Base-by-base conservation (phyloP, 2,113 vertebrate genomes). In the Dromaius novaehollandiae region DNA sequence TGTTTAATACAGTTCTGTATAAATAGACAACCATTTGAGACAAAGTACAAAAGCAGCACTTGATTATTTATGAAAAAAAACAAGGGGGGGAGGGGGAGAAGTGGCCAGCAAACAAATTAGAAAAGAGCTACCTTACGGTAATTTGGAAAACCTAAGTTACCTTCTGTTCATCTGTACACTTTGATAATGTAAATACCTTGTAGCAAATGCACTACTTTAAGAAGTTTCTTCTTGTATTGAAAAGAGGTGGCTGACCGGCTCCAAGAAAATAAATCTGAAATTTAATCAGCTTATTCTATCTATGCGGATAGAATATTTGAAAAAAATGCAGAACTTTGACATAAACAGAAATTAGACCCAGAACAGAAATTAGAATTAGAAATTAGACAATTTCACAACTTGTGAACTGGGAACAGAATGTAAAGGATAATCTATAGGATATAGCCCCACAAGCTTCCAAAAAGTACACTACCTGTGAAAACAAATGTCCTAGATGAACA, bases 301-400 rank as follows among this genome's bases (percentile, higher is more conserved):
- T 71, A n/a, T 22, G 32, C 0, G 0, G 56, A 83, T 2, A 69
- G n/a, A 86, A 65, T 56, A 46, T 38, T 65, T 65, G 22, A 14
- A 46, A 48, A 34, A 83, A 86, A 22, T 20, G 22, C 77, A 74
- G 25, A 83, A 76, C 40, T 83, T 68, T 61, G 51, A 73, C 61
- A 79, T 42, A 65, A 86, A 78, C 34, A 81, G 73, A 95, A 91
- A 95, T 93, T 36, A 66, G 78, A 89, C 40, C 7, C 77, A n/a
- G n/a, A n/a, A n/a, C n/a, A n/a, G n/a, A n/a, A n/a, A n/a, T n/a
- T n/a, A n/a, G n/a, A n/a, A n/a, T n/a, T n/a, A n/a, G n/a, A n/a
- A n/a, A n/a, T n/a, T n/a, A n/a, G n/a, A n/a, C n/a, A n/a, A 92
- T 84, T 92, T 92, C 77, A 78, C 36, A 95, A 40, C 38, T 36